Conservation (phyloP, 2,113 vertebrate genomes). For the Pipra filicauda region DNA sequence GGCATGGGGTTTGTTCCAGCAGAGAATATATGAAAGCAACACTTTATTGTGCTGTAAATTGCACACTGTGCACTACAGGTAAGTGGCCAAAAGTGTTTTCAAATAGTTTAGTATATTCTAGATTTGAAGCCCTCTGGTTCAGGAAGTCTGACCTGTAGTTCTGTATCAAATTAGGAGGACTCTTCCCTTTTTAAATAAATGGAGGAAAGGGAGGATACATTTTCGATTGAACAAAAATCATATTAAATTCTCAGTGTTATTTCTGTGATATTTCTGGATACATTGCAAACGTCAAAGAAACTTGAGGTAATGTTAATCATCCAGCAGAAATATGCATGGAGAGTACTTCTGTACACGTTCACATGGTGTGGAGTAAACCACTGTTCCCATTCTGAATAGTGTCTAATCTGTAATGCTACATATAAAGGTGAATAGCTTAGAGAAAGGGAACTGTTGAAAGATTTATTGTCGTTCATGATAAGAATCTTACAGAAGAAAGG, state of each 20-base stretch:
- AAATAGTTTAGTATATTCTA: not conserved
- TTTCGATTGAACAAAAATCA: not conserved
- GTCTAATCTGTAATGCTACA: not conserved
- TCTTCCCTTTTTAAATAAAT: not conserved
- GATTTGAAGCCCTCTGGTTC: not conserved
- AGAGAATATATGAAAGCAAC: not conserved
- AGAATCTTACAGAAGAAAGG: not conserved
- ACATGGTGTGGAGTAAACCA: not conserved
- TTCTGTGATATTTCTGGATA: not conserved
- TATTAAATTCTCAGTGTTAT: not conserved
- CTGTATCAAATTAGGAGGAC: not conserved
- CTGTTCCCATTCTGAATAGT: not conserved
- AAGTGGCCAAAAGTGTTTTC: not conserved
- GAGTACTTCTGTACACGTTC: not conserved
- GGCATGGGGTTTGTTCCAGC: not conserved
- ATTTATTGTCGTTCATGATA: not conserved
- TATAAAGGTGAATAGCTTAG: not conserved
- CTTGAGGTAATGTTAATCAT: not conserved
- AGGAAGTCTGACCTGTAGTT: not conserved
- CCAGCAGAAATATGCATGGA: not conserved
- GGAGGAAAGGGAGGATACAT: not conserved
- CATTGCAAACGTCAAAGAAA: not conserved
- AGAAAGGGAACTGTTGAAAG: not conserved
- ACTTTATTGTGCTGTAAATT: not conserved
- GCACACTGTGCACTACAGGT: not conserved